phyloP scores from a whole-genome alignment of 2,888 invertebrate species.

The Pachydiplax longipennis region DNA sequence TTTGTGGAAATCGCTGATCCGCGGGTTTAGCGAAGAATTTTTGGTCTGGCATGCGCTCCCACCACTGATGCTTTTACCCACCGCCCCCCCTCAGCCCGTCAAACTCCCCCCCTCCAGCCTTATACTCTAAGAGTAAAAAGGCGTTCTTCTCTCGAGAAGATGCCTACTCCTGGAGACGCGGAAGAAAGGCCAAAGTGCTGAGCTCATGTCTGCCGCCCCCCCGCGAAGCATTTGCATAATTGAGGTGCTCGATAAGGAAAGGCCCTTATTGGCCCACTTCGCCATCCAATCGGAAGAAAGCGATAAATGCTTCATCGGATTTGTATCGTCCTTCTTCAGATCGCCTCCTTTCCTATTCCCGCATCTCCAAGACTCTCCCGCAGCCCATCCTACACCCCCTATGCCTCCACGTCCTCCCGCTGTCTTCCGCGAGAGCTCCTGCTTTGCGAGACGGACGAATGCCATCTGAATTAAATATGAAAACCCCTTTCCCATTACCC shows the following conservation, averaged over 20 bases:
- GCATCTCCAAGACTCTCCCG: background rate
- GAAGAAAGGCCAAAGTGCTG: background rate
- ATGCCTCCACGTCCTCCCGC: background rate
- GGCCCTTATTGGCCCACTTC: background rate
- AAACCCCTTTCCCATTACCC: background rate
- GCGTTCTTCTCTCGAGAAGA: background rate
- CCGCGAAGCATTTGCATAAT: slow-evolving; percentile 24
- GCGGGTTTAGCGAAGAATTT: background rate
- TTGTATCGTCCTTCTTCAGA: background rate
- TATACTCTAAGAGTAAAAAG: background rate
- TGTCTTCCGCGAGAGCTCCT: background rate
- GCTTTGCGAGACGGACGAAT: background rate
- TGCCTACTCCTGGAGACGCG: background rate
- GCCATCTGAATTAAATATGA: background rate
- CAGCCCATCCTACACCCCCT: background rate
- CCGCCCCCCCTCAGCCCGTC: background rate
- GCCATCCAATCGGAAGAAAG: background rate
- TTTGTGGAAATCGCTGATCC: too few relatives aligned
- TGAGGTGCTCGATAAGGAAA: background rate
- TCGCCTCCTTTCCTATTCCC: background rate
- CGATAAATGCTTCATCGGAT: slow-evolving; percentile 1
- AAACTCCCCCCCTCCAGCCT: background rate
- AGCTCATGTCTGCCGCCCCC: background rate
- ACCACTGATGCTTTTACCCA: background rate
- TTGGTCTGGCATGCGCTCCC: background rate